Evolutionary conservation across 2,113 vertebrate genomes (phyloP).

Genomic region (Cheirogaleus medius): DNA sequence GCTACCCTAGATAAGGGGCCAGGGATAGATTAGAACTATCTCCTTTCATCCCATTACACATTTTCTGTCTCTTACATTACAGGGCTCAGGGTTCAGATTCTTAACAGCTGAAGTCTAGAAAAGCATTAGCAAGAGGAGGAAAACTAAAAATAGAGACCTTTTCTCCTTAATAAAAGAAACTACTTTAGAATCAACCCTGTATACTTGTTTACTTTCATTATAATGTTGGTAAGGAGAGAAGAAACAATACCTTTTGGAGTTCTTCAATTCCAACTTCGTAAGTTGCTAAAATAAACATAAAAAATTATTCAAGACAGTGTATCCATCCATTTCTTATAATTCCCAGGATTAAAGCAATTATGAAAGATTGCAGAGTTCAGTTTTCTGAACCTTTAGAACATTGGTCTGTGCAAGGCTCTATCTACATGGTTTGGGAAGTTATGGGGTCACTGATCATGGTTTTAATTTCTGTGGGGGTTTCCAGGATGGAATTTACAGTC

Average conservation of each 20-base stretch:
- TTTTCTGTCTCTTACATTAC: neutral
- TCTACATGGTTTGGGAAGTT: neutral
- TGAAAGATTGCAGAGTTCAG: neutral
- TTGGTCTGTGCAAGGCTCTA: neutral
- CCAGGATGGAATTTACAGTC: neutral
- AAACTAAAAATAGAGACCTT: neutral
- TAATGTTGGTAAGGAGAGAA: neutral
- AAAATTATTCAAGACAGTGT: constrained; percentile 2
- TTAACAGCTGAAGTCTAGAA: neutral
- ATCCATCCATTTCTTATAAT: neutral
- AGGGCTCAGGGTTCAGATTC: neutral
- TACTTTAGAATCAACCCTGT: neutral
- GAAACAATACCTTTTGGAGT: constrained; percentile 68
- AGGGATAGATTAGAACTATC: too few relatives aligned
- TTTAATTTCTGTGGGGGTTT: constrained; percentile 36
- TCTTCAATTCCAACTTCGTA: constrained; percentile 70
- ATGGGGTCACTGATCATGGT: neutral
- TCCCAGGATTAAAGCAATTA: neutral
- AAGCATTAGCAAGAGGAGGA: neutral
- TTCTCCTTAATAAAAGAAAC: neutral
- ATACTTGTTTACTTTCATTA: neutral
- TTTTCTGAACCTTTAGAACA: neutral
- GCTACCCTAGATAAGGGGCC: neutral
- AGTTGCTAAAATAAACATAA: constrained; percentile 69
- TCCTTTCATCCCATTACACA: neutral